Conservation (phyloP, 2,888 invertebrate genomes). For the Drosophila phalerata region DNA sequence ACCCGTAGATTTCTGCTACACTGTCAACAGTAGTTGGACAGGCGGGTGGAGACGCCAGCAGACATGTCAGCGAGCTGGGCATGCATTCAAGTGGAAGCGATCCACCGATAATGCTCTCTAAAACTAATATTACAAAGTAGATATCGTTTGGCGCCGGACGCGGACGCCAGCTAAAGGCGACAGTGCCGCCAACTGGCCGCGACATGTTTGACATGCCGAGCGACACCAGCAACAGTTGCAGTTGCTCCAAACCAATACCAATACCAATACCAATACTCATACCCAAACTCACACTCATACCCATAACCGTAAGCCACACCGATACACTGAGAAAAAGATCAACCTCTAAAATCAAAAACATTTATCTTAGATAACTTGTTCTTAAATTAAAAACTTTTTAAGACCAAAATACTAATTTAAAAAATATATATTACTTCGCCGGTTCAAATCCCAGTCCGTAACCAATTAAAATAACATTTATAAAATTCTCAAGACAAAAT, state of each 20-base stretch:
- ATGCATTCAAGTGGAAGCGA: conserved; percentile 80
- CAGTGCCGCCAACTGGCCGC: conserved; percentile 84
- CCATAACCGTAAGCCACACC: conserved; percentile 18
- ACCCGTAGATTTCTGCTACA: conserved; percentile 46
- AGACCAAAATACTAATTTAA: too few relatives aligned
- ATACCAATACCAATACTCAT: too few relatives aligned
- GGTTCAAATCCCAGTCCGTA: too few relatives aligned
- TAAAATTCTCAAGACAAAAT: too few relatives aligned
- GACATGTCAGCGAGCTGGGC: conserved; percentile 56
- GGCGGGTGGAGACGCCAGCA: conserved; percentile 25
- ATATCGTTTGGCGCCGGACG: conserved; percentile 83
- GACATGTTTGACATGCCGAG: conserved; percentile 82
- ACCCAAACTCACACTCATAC: too few relatives aligned
- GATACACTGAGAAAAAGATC: too few relatives aligned
- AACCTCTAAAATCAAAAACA: too few relatives aligned
- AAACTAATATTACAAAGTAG: conserved; percentile 82
- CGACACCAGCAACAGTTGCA: conserved; percentile 72
- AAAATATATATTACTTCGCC: too few relatives aligned
- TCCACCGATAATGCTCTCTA: conserved; percentile 82
- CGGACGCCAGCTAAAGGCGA: conserved; percentile 69
- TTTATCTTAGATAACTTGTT: too few relatives aligned
- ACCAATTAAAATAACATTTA: too few relatives aligned
- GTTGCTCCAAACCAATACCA: too few relatives aligned
- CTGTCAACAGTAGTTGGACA: conserved; percentile 47
- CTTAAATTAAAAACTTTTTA: too few relatives aligned